Base-by-base conservation (phyloP, 2,797 vertebrate species). In the Hemibagrus guttatus region DNA sequence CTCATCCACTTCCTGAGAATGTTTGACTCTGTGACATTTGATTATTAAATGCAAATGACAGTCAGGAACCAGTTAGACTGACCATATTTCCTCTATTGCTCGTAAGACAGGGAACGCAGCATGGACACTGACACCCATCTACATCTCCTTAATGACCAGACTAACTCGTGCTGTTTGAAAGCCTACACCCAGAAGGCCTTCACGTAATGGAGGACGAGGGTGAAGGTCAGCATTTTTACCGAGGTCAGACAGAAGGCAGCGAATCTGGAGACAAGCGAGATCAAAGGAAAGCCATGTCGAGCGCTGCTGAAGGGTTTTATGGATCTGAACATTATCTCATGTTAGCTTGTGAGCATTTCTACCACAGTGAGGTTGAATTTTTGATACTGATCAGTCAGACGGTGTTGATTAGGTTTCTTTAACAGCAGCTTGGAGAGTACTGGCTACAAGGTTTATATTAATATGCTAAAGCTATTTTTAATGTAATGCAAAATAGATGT, bases 11-110 rank as follows among this genome's bases (percentile, higher is more conserved):
- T 31, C 23, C 54, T 58, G 76, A 88, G 81, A 81, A 81, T 80
- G 75, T 83, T 69, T 79, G 59, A 74, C 87, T 85, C 85, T 21
- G 78, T 90, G 89, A 90, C 87, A 87, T 90, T 90, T 88, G 90
- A 91, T 89, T 91, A 89, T 88, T 85, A 63, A 89, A 91, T 88
- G 87, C 85, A 89, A 91, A 91, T 87, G 90, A 86, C 88, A 85
- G 87, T 87, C 79, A 89, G 88, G 84, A 91, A 87, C 85, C 84
- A 63, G 86, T 86, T 85, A 85, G 88, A 84, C 69, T 71, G 89
- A 85, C 87, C 82, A 85, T 86, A 85, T 90, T 89, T 83, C 78
- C 54, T 85, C 83, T 72, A 58, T 75, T 42, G 28, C 82, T 75
- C 75, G 49, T 68, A 83, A 39, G 81, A 87, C 85, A 69, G 84